These are phyloP conservation scores for Chionis minor DNA, from an alignment of 2,113 vertebrate genomes.

Conservation along the genomic window DNA sequence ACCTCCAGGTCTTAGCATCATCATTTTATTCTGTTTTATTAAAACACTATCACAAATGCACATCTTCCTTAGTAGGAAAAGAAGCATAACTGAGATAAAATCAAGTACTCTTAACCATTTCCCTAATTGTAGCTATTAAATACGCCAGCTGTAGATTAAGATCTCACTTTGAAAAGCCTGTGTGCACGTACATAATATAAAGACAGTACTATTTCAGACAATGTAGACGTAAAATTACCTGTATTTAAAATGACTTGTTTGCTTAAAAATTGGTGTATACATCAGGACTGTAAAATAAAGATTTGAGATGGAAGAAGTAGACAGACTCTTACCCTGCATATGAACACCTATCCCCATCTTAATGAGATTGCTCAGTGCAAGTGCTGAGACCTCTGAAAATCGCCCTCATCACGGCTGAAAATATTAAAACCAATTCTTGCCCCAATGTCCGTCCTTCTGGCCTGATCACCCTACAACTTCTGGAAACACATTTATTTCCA, in stretches of 20 bases:
- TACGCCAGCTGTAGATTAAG: neutral
- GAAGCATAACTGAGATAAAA: neutral
- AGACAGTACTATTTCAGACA: neutral
- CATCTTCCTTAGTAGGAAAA: neutral
- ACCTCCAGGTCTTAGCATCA: neutral
- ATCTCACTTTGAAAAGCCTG: neutral
- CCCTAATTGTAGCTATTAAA: neutral
- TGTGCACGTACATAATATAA: neutral
- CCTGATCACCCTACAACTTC: neutral
- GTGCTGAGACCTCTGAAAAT: neutral
- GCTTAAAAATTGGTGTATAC: neutral
- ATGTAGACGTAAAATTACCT: neutral
- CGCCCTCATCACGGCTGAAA: neutral
- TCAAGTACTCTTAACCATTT: conserved; percentile 7
- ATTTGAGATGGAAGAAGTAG: neutral
- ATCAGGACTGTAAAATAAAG: neutral
- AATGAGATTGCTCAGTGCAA: neutral
- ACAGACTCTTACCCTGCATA: neutral
- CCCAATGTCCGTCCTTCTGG: neutral
- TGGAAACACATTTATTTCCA: neutral
- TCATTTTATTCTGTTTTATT: neutral
- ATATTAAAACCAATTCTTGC: neutral
- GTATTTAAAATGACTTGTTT: neutral
- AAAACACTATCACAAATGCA: neutral
- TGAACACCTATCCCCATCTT: neutral